Percentiles rank a stretch among this genome's conserved stretches.
Conservation (phyloP, 1,140 invertebrate species). For the Camponotus pennsylvanicus region DNA sequence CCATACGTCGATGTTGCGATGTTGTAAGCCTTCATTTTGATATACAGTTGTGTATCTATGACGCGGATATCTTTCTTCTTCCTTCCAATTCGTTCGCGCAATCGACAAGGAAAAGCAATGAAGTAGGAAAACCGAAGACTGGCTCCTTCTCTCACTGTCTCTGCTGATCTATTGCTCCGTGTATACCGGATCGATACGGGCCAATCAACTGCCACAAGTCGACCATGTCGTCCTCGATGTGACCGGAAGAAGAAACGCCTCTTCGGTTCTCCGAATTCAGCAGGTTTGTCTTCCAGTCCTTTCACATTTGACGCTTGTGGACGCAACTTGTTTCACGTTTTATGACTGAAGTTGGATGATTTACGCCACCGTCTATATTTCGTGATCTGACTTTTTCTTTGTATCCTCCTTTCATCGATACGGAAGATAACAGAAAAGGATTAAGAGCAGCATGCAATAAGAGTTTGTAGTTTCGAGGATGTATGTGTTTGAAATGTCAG, state of each 20-base stretch:
- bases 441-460: constrained; percentile 54
- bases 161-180: constrained; percentile 74
- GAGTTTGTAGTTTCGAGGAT: constrained; percentile 50
- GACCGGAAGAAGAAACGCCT: constrained; percentile 69
- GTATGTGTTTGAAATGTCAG: constrained; percentile 45
- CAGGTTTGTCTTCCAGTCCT: constrained; percentile 62
- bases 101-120: constrained; percentile 5
- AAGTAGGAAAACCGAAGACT: constrained; percentile 22
- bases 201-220: constrained; percentile 74
- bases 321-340: constrained; percentile 51
- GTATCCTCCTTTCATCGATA: constrained; percentile 5
- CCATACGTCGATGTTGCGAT: neutral
- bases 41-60: neutral
- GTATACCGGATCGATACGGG: constrained; percentile 74
- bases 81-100: constrained; percentile 24
- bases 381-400: neutral
- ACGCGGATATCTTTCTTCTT: constrained; percentile 30
- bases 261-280: constrained; percentile 53
- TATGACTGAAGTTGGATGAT: constrained; percentile 44
- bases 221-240: constrained; percentile 67
- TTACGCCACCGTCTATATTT: constrained; percentile 39
- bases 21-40: constrained; percentile 10
- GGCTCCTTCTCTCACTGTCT: constrained; percentile 66
- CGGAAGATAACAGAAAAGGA: constrained; percentile 39
- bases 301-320: constrained; percentile 28